These are phyloP conservation scores for Tetragonula carbonaria DNA, from an alignment of 2,888 invertebrate genomes.

Conservation along the genomic window DNA sequence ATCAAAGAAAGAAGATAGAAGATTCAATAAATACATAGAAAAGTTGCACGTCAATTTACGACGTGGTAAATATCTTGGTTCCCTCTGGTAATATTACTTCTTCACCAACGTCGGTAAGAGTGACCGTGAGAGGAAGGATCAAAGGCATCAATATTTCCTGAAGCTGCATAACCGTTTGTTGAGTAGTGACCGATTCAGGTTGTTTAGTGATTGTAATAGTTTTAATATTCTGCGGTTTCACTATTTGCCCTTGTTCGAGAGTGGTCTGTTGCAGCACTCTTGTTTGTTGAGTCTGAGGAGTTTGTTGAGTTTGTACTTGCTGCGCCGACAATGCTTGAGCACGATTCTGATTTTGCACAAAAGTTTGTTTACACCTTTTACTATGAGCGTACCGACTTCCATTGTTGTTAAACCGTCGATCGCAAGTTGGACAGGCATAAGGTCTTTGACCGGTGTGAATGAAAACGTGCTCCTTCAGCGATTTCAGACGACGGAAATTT, in stretches of 20 bases:
- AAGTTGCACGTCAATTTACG: slow-evolving; percentile 65
- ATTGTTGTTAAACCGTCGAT: slow-evolving; percentile 82
- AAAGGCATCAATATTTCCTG: slow-evolving; percentile 82
- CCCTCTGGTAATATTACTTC: slow-evolving; percentile 82
- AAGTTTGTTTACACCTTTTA: slow-evolving; percentile 81
- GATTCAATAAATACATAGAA: background rate
- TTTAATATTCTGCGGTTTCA: slow-evolving; percentile 80
- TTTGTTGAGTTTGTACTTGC: slow-evolving; percentile 58
- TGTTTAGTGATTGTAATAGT: slow-evolving; percentile 81
- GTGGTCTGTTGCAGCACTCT: slow-evolving; percentile 59
- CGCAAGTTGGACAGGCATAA: slow-evolving; percentile 82
- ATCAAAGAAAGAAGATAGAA: background rate
- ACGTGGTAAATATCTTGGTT: slow-evolving; percentile 81
- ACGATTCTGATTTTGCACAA: slow-evolving; percentile 76
- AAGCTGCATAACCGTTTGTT: slow-evolving; percentile 78
- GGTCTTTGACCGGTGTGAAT: slow-evolving; percentile 83
- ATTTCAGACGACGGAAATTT: slow-evolving; percentile 81
- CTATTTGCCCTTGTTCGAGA: slow-evolving; percentile 68
- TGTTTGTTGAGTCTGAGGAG: slow-evolving; percentile 43
- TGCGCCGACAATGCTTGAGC: slow-evolving; percentile 64
- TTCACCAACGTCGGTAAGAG: slow-evolving; percentile 80
- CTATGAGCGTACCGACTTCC: slow-evolving; percentile 83
- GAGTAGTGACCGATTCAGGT: slow-evolving; percentile 72
- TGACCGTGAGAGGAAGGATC: slow-evolving; percentile 81
- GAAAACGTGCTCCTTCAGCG: slow-evolving; percentile 82